These are phyloP conservation scores for Montipora capitata DNA, from an alignment of 92 coral and sea anemone species.

Conservation along the genomic window DNA sequence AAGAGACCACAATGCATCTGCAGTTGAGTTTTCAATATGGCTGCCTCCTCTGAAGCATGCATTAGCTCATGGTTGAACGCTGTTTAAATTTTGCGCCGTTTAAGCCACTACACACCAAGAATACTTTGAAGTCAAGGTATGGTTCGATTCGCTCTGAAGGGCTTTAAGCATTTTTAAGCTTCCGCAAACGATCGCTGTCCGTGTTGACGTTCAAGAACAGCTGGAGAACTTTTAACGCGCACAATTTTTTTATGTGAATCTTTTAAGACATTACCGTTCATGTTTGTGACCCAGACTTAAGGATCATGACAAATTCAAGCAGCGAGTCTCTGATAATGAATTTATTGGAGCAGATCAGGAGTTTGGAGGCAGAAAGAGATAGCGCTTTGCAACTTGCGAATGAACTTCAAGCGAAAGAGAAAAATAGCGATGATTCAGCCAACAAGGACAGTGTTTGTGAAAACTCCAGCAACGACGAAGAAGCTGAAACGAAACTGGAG, in stretches of 20 bases:
- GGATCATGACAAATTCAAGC: conserved; percentile 80
- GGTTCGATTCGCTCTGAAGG: not conserved
- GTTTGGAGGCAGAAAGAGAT: conserved; percentile 88
- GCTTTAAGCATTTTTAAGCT: not conserved
- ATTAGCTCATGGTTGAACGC: not conserved
- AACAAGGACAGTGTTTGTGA: conserved; percentile 10
- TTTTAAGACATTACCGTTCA: not conserved
- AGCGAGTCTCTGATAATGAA: conserved; percentile 86
- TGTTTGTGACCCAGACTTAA: not conserved
- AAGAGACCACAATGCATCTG: conserved; percentile 52
- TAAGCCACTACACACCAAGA: not conserved
- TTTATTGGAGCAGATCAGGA: conserved; percentile 85
- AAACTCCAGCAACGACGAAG: conserved; percentile 36
- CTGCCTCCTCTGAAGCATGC: not conserved
- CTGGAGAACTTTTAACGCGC: not conserved
- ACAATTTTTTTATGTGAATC: not conserved
- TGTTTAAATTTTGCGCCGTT: not conserved
- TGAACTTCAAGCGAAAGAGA: conserved; percentile 62
- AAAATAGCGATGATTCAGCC: not conserved
- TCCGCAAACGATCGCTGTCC: not conserved
- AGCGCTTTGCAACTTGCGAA: conserved; percentile 79
- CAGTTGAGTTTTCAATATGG: conserved; percentile 25
- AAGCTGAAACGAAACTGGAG: conserved; percentile 18
- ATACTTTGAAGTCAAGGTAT: not conserved
- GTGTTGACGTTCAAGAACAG: not conserved